phyloP scores from a whole-genome alignment of 2,888 invertebrate genomes.

The Drosophila peninsularis region DNA sequence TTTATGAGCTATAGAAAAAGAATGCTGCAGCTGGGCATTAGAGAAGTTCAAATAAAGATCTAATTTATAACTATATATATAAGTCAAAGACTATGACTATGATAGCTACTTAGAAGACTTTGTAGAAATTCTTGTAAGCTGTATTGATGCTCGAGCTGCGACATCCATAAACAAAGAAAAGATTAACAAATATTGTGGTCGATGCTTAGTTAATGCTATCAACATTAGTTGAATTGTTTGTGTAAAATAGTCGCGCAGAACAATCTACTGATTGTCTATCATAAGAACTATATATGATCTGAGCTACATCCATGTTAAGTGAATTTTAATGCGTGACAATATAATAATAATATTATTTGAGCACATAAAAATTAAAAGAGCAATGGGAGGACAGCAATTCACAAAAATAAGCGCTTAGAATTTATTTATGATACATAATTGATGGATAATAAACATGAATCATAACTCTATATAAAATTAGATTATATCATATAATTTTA shows the following conservation, averaged over 20 bases:
- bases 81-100: too few species aligned
- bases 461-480: not conserved
- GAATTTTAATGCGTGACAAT: not conserved
- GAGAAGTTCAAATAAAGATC: too few species aligned
- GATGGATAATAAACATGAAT: not conserved
- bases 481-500: conserved; percentile 4
- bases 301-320: not conserved
- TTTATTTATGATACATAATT: not conserved
- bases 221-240: not conserved
- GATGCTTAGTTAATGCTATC: not conserved
- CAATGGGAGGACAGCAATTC: not conserved
- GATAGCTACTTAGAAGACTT: not conserved
- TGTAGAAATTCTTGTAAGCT: not conserved
- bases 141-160: not conserved
- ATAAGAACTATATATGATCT: not conserved
- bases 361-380: not conserved
- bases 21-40: not conserved
- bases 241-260: too few species aligned
- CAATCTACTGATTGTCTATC: too few species aligned
- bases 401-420: conserved; percentile 1
- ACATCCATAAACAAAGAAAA: too few species aligned
- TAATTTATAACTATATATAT: too few species aligned
- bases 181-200: not conserved
- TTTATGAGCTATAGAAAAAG: not conserved
- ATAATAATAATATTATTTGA: not conserved